phyloP scores from a whole-genome alignment of 2,888 invertebrate species.

The Pseudococcus jackbeardsleyi region DNA sequence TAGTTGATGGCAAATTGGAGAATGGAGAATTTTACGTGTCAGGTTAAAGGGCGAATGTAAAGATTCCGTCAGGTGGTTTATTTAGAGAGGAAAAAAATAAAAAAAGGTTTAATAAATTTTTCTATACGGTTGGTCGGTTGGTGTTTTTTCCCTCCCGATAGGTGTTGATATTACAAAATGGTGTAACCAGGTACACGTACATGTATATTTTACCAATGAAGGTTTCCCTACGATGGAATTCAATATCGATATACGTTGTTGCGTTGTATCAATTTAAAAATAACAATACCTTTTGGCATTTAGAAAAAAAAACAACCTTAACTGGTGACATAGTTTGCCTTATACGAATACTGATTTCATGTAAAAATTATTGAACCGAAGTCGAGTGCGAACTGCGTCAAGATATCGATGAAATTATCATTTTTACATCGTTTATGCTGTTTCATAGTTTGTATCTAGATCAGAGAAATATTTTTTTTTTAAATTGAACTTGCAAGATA shows the following conservation, averaged over 20 bases:
- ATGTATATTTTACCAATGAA: not conserved
- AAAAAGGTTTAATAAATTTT: not conserved
- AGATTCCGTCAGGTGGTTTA: constrained; percentile 28
- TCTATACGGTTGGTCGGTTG: not conserved
- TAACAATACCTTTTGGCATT: not conserved
- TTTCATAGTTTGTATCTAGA: not conserved
- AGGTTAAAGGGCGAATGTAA: not conserved
- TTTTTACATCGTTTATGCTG: not conserved
- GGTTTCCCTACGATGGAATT: not conserved
- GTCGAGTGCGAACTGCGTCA: not conserved
- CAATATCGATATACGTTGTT: not conserved
- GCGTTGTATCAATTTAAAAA: not conserved
- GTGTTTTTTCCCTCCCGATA: not conserved
- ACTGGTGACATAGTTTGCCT: not conserved
- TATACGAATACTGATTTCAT: not conserved
- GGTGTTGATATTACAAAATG: not conserved
- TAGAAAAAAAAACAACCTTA: not conserved
- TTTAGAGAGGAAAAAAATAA: constrained; percentile 9
- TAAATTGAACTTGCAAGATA: not conserved
- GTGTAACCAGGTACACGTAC: not conserved
- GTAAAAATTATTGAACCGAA: not conserved
- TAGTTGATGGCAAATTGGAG: not conserved
- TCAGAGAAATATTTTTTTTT: not conserved
- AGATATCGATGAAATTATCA: not conserved
- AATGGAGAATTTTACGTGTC: not conserved